A percentile compares a stretch with the other conserved stretches of the same genome.
phyloP scores from a whole-genome alignment of 2,113 vertebrate genomes.

The Eleginops maclovinus region DNA sequence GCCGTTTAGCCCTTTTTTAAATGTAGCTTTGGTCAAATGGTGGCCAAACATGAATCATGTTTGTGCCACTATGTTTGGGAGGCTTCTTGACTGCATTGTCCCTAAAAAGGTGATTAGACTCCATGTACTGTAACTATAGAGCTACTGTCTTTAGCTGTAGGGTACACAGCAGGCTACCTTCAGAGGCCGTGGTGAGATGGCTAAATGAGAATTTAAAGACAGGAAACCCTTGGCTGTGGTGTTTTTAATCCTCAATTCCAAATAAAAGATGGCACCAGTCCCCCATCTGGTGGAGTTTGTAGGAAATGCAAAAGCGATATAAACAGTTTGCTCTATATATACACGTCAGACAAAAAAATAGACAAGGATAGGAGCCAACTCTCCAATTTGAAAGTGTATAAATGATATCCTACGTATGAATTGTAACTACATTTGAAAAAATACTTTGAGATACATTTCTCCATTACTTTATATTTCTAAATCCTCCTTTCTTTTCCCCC shows the following conservation, averaged over 20 bases:
- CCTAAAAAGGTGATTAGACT: neutral
- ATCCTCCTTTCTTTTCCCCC: neutral
- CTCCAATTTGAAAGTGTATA: too few species aligned
- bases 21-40: neutral
- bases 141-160: neutral
- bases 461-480: neutral
- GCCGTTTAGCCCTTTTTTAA: neutral
- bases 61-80: neutral
- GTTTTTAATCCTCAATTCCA: slow-evolving; percentile 5
- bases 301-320: slow-evolving; percentile 39
- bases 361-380: too few species aligned
- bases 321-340: too few species aligned
- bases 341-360: too few species aligned
- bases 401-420: too few species aligned
- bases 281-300: slow-evolving; percentile 68
- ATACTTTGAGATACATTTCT: too few species aligned
- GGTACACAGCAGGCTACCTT: neutral
- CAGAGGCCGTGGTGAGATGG: neutral
- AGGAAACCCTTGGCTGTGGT: neutral
- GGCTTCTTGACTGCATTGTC: neutral
- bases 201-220: neutral
- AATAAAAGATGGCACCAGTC: slow-evolving; percentile 11
- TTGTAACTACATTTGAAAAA: too few species aligned
- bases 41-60: neutral
- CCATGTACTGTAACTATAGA: neutral